Percentiles rank a stretch among this genome's conserved stretches.
Conservation (phyloP, 2,113 vertebrate genomes). For the Percopsis transmontana region DNA sequence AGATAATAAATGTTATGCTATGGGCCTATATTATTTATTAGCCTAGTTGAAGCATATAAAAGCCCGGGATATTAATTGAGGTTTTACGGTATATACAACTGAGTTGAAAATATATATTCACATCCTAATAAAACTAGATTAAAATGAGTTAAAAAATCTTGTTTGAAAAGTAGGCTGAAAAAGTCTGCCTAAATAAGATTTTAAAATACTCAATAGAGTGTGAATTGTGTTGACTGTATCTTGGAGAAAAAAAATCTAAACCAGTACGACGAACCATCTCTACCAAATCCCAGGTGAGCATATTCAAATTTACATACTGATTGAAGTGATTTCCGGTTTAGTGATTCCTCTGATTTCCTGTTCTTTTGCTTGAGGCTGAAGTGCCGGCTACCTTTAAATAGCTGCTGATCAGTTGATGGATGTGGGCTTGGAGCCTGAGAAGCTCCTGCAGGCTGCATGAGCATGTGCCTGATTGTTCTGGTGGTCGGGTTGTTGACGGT, state of each 20-base stretch:
- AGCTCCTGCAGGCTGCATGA: constrained; percentile 27
- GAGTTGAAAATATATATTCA: too few species aligned
- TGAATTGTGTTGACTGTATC: not conserved
- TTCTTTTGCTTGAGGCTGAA: constrained; percentile 40
- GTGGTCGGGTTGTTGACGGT: constrained; percentile 6
- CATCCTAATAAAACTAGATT: too few species aligned
- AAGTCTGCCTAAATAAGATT: not conserved
- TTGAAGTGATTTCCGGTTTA: constrained; percentile 51
- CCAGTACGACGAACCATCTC: constrained; percentile 25
- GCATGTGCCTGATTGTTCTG: constrained; percentile 28
- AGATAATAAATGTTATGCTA: too few species aligned
- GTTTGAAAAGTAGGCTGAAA: not conserved
- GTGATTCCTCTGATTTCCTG: constrained; percentile 55
- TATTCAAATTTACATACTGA: constrained; percentile 59
- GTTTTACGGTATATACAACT: too few species aligned
- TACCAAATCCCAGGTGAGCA: constrained; percentile 41
- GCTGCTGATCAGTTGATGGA: constrained; percentile 44
- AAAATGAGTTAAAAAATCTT: not conserved
- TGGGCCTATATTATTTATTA: too few species aligned
- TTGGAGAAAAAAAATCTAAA: constrained; percentile 35
- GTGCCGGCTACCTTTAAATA: constrained; percentile 44
- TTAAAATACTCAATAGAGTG: not conserved
- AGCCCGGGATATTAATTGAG: too few species aligned
- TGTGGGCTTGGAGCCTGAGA: constrained; percentile 28
- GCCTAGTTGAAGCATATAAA: too few species aligned